These are phyloP conservation scores for Microctonus hyperodae DNA, from an alignment of 2,888 invertebrate species.

Conservation along the genomic window DNA sequence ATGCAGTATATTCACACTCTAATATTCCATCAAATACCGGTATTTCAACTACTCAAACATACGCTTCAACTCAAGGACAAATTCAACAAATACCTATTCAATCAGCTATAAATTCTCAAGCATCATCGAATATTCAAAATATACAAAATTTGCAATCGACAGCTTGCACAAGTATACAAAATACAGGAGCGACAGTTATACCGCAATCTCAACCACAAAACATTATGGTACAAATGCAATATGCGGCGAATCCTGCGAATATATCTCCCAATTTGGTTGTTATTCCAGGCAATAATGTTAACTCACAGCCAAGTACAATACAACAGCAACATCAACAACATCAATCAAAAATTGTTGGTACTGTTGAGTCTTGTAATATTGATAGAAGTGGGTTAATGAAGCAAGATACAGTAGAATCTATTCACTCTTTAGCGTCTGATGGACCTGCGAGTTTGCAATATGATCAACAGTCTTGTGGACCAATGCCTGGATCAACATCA, in stretches of 20 bases:
- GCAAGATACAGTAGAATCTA: slow-evolving; percentile 54
- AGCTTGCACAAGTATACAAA: slow-evolving; percentile 24
- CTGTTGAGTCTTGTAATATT: slow-evolving; percentile 42
- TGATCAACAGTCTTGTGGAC: slow-evolving; percentile 20
- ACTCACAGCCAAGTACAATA: slow-evolving; percentile 26
- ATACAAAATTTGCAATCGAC: slow-evolving; percentile 46
- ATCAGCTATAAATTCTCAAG: slow-evolving; percentile 45
- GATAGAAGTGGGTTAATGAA: slow-evolving; percentile 48
- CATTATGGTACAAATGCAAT: slow-evolving; percentile 39
- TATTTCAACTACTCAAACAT: slow-evolving; percentile 27
- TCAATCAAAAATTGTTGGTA: slow-evolving; percentile 52
- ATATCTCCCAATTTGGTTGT: slow-evolving; percentile 24
- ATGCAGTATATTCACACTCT: slow-evolving; percentile 38
- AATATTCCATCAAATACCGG: slow-evolving; percentile 14
- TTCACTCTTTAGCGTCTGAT: slow-evolving; percentile 47
- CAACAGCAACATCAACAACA: slow-evolving; percentile 46
- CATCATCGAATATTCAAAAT: slow-evolving; percentile 44
- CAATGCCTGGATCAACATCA: slow-evolving; percentile 4
- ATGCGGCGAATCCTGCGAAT: slow-evolving; percentile 27
- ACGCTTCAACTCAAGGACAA: slow-evolving; percentile 43
- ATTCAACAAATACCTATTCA: slow-evolving; percentile 47
- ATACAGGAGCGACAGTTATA: slow-evolving; percentile 27
- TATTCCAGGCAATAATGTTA: slow-evolving; percentile 13
- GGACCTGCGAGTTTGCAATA: slow-evolving; percentile 25
- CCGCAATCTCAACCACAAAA: slow-evolving; percentile 32